These are phyloP conservation scores for Ceuthmochares aereus DNA, from an alignment of 2,113 vertebrate species.

Conservation along the genomic window DNA sequence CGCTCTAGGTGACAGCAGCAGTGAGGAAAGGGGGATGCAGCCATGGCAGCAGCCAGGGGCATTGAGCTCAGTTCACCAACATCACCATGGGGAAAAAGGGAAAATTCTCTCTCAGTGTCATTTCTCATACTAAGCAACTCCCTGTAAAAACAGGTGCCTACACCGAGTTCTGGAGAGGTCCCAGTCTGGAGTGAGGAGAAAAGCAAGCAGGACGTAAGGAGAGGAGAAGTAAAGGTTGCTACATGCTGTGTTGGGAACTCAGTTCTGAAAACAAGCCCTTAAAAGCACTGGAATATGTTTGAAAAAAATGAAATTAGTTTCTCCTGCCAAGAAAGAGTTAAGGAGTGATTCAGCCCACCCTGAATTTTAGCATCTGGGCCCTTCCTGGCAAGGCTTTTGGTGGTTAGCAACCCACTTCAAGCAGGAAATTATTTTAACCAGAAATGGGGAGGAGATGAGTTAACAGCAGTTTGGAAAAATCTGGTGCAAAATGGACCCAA, in stretches of 20 bases:
- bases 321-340: not conserved
- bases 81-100: not conserved
- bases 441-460: not conserved
- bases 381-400: not conserved
- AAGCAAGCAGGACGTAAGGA: not conserved
- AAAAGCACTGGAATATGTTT: not conserved
- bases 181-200: not conserved
- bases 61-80: not conserved
- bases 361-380: not conserved
- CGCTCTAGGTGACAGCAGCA: not conserved
- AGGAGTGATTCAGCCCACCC: not conserved
- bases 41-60: not conserved
- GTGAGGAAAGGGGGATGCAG: not conserved
- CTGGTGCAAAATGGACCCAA: not conserved
- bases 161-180: not conserved
- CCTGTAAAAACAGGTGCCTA: not conserved
- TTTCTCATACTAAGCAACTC: not conserved
- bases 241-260: rapidly evolving
- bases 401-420: rapidly evolving
- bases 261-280: not conserved
- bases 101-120: not conserved
- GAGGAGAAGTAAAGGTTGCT: not conserved
- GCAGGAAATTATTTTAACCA: conserved; percentile 25
- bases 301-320: not conserved
- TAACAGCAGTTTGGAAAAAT: not conserved